Percentiles rank a stretch among this genome's conserved stretches.
phyloP scores from a whole-genome alignment of 1,140 invertebrate genomes.

The Lepidurus packardi region DNA sequence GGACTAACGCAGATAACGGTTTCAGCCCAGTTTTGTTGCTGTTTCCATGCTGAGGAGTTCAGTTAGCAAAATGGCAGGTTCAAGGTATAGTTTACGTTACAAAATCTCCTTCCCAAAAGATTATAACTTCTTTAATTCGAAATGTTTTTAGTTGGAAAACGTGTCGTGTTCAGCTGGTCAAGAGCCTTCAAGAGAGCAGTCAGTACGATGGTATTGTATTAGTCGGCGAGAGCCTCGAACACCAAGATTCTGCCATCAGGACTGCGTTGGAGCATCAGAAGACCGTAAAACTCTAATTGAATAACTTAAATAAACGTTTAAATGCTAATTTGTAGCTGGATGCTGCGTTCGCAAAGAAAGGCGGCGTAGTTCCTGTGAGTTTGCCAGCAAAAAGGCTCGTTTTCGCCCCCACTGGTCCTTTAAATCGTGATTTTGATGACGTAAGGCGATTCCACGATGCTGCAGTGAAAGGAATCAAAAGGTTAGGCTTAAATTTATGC shows the following conservation, averaged over 20 bases:
- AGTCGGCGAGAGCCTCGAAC: not conserved
- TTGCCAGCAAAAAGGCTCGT: slow-evolving; percentile 61
- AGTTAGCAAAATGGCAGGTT: slow-evolving; percentile 3
- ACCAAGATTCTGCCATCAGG: not conserved
- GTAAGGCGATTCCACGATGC: slow-evolving; percentile 60
- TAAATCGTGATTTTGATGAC: slow-evolving; percentile 75
- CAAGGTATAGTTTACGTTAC: not conserved
- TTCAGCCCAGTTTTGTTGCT: not conserved
- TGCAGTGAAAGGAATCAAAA: slow-evolving; percentile 55
- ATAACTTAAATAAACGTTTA: slow-evolving; percentile 20
- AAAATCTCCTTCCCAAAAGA: not conserved
- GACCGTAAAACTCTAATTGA: not conserved
- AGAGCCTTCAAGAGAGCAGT: not conserved
- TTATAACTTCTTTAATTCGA: too few species aligned
- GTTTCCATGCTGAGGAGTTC: not conserved
- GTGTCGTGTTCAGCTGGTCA: not conserved
- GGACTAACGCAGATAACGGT: not conserved
- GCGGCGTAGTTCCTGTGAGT: slow-evolving; percentile 55
- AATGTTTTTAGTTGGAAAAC: not conserved
- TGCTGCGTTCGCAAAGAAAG: slow-evolving; percentile 40
- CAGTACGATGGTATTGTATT: slow-evolving; percentile 1
- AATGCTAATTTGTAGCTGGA: slow-evolving; percentile 40
- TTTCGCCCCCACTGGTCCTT: slow-evolving; percentile 66
- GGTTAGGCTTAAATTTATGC: slow-evolving; percentile 45
- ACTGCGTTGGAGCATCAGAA: not conserved